Conservation (phyloP, 2,888 invertebrate genomes). For the Xylocampa areola region DNA sequence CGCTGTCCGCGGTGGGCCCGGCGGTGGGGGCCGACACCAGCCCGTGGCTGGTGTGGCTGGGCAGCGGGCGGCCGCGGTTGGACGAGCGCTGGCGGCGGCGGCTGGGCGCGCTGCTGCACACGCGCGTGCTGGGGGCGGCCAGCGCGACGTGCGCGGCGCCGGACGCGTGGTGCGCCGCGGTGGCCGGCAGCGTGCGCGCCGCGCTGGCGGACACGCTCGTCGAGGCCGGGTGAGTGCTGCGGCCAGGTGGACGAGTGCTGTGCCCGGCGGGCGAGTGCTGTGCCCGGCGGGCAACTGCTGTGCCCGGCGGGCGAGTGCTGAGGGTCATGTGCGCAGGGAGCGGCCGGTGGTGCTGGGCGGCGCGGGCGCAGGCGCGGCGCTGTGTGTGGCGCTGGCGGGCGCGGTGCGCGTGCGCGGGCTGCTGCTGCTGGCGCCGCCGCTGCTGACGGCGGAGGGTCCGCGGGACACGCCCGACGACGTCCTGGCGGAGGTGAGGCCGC, state of each 20-base stretch:
- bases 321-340: slow-evolving; percentile 17
- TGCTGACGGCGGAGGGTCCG: slow-evolving; percentile 91
- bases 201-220: slow-evolving; percentile 70
- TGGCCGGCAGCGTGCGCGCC: slow-evolving; percentile 56
- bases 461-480: slow-evolving; percentile 91
- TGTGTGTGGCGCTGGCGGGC: slow-evolving; percentile 59
- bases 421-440: slow-evolving; percentile 92
- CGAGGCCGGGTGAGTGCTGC: slow-evolving; percentile 69
- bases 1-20: slow-evolving; percentile 36
- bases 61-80: slow-evolving; percentile 56
- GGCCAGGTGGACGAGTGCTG: slow-evolving; percentile 6
- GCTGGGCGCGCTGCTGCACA: slow-evolving; percentile 66
- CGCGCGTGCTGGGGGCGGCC: slow-evolving; percentile 61
- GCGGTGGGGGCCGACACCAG: slow-evolving; percentile 29
- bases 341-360: slow-evolving; percentile 61
- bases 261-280: slow-evolving; percentile 43
- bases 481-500: slow-evolving; percentile 63
- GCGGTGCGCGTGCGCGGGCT: slow-evolving; percentile 81
- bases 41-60: slow-evolving; percentile 67
- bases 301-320: too few relatives aligned
- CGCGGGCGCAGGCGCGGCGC: slow-evolving; percentile 67
- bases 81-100: slow-evolving; percentile 67
- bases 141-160: slow-evolving; percentile 58
- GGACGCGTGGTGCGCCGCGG: slow-evolving; percentile 71
- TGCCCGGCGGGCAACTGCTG: slow-evolving; percentile 70